Conservation (phyloP, 2,113 vertebrate genomes). For the Calyptomena viridis region DNA sequence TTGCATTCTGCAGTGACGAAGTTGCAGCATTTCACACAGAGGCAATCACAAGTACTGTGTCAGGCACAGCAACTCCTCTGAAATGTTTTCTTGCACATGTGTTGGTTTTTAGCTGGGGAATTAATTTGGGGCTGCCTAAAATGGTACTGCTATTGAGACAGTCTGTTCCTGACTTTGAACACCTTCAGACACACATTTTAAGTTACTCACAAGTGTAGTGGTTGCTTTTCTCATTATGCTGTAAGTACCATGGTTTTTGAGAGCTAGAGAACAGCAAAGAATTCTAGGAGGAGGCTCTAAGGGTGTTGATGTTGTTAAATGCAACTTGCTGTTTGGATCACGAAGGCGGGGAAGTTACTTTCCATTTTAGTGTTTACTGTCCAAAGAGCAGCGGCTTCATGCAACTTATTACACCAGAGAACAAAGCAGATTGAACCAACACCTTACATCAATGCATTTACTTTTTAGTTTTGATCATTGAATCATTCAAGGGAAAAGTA, state of each 20-base stretch:
- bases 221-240: neutral
- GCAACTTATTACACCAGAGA: neutral
- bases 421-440: neutral
- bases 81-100: neutral
- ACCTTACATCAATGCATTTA: neutral
- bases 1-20: fast-evolving
- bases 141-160: neutral
- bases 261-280: neutral
- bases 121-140: neutral
- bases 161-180: neutral
- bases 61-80: neutral
- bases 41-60: fast-evolving
- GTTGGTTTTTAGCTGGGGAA: neutral
- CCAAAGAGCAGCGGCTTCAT: neutral
- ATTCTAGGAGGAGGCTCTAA: neutral
- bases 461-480: neutral
- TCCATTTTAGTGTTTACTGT: neutral
- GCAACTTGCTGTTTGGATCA: neutral
- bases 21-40: neutral
- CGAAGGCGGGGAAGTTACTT: neutral
- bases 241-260: fast-evolving
- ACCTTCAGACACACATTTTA: neutral
- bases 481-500: neutral
- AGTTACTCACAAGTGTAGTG: neutral
- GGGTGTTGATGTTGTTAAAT: neutral